Base-by-base conservation (phyloP, 2,797 vertebrate genomes). In the Danio jaintianensis region DNA sequence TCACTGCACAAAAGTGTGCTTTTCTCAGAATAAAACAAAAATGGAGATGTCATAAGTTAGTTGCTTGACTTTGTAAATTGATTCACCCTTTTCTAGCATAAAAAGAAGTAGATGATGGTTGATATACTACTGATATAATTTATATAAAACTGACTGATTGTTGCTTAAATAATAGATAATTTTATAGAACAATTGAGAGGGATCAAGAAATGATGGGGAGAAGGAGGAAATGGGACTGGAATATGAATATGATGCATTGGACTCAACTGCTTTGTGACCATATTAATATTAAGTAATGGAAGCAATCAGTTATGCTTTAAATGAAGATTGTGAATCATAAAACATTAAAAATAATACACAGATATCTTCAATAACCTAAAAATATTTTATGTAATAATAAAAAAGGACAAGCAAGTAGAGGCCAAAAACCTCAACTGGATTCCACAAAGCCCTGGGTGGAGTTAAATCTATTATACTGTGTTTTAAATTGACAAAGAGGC, bases 211-310 rank as follows among this genome's bases (percentile, higher is more conserved):
- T 68, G 13, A 48, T 68, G 13, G 7, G 20, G 4, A 15, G 20
- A 42, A 62, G 7, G 4, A 62, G 5, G 16, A 42, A 42, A 62
- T 42, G 38, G 38, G 56, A 59, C 7, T 12, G 16, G 6, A 6
- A 7, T 36, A 29, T 29, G 6, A 6, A 7, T 36, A 29, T 3
- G 29, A 29, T 3, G 29, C 29, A 29, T 29, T 29, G 1, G 29
- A 29, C 29, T 29, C 3, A 29, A 36, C 9, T 50, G 15, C 15
- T 50, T n/a, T 69, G 47, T n/a, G 15, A 4, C 47, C 15, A 52
- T n/a, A 69, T 52, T 12, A 69, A 52, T 12, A 52, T 22, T 52
- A 47, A 52, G 66, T 16, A n/a, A 69, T 16, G 18, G n/a, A n/a
- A 40, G 16, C n/a, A 5, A 68, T 48, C 7, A 0, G 20, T 50